Percentiles rank a stretch among this genome's conserved stretches.
These are phyloP conservation scores for Platichthys stellatus DNA, from an alignment of 2,113 vertebrate species.

Conservation along the genomic window DNA sequence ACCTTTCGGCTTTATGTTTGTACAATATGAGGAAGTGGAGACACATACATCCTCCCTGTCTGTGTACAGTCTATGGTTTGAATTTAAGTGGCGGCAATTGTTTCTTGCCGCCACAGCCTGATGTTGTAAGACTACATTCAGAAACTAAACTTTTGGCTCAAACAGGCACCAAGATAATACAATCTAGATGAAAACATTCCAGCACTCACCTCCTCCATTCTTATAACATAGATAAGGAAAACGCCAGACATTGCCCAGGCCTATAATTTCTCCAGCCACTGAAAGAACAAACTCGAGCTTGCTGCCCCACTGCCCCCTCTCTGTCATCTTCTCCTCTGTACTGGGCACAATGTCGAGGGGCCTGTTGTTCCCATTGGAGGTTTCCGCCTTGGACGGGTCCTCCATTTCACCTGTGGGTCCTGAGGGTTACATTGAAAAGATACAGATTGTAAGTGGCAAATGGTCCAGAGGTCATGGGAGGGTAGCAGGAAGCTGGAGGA, in stretches of 20 bases:
- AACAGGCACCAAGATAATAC: neutral
- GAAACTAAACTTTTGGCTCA: neutral
- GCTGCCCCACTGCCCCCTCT: constrained; percentile 94
- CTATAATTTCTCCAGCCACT: constrained; percentile 94
- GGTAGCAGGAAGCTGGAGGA: no score
- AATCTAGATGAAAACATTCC: neutral
- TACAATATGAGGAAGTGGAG: no score
- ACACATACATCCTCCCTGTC: no score
- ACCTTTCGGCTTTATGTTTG: no score
- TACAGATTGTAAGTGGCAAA: neutral
- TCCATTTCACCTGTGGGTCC: constrained; percentile 57
- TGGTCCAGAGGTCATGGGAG: no score
- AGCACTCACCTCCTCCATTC: constrained; percentile 92
- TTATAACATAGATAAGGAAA: constrained; percentile 99
- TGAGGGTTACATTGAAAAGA: neutral
- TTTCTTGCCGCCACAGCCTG: no score
- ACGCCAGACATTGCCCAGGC: constrained; percentile 95
- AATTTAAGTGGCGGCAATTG: no score
- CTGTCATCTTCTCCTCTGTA: constrained; percentile 78
- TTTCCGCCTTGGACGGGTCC: constrained; percentile 63
- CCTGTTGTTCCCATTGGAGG: constrained; percentile 70
- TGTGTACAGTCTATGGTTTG: no score
- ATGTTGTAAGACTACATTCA: no score
- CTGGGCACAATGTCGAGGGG: constrained; percentile 71
- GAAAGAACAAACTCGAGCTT: constrained; percentile 94